Conservation (phyloP, 2,888 invertebrate species). For the Amaurobius ferox region DNA sequence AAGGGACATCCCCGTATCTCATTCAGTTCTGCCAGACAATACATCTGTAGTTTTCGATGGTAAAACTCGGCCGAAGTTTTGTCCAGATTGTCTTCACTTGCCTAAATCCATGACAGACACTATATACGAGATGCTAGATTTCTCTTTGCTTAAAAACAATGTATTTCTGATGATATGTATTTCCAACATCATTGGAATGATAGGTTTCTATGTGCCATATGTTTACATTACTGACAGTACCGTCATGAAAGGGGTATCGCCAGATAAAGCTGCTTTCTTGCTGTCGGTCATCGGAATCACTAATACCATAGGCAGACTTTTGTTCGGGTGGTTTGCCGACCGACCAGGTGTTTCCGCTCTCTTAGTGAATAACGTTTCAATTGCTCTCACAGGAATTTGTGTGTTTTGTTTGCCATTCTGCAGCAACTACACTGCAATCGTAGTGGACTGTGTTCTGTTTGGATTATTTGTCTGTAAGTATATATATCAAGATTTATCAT, state of each 20-base stretch:
- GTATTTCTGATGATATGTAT: slow-evolving; percentile 94
- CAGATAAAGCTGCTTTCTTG: slow-evolving; percentile 79
- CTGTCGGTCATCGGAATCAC: slow-evolving; percentile 83
- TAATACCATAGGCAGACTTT: slow-evolving; percentile 93
- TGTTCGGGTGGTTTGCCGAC: slow-evolving; percentile 90
- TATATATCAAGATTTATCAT: neutral
- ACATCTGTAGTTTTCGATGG: slow-evolving; percentile 29
- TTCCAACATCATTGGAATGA: slow-evolving; percentile 97
- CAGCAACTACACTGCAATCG: slow-evolving; percentile 85
- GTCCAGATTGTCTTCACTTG: slow-evolving; percentile 74
- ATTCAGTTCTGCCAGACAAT: slow-evolving; percentile 35
- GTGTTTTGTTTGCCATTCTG: slow-evolving; percentile 92
- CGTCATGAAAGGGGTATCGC: slow-evolving; percentile 78
- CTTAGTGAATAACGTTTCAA: slow-evolving; percentile 93
- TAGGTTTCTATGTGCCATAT: slow-evolving; percentile 97
- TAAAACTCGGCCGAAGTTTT: slow-evolving; percentile 30
- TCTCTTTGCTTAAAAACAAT: slow-evolving; percentile 90
- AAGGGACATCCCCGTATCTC: slow-evolving; percentile 77
- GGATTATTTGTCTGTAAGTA: slow-evolving; percentile 81
- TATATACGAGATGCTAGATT: slow-evolving; percentile 92
- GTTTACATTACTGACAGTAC: slow-evolving; percentile 94
- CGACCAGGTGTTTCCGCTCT: slow-evolving; percentile 90
- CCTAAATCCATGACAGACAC: slow-evolving; percentile 78
- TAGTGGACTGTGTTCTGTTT: slow-evolving; percentile 90
- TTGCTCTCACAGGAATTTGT: slow-evolving; percentile 91